Evolutionary conservation across 2,113 vertebrate species (phyloP), one percentile per base, ranked within the genome.

Genomic region (Phylloscopus whistleri): DNA sequence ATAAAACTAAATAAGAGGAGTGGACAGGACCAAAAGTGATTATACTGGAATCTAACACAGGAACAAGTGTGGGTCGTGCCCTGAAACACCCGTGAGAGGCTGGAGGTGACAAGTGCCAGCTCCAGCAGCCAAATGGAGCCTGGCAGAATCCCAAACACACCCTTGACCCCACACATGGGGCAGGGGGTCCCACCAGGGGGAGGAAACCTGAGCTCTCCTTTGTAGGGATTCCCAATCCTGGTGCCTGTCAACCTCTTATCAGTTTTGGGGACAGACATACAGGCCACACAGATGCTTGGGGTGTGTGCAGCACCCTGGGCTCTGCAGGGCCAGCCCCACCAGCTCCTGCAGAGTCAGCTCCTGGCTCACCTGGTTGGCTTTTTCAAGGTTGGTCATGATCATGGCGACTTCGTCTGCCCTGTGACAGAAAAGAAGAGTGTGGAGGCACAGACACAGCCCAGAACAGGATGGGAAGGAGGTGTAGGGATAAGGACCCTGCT

Each of bases 321-420:
- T 53, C 37, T 85, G 46, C 1, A 1, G 9, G 22, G 7, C 27
- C 28, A 76, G 33, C 11, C 62, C 59, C 14, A 5, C 5, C 37
- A 49, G 74, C n/a, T 30, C 28, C 48, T n/a, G 30, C 17, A 43
- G 39, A 49, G 9, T 24, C 73, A 62, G 11, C 37, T 78, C 77
- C 74, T 2, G 4, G 28, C 81, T 99, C 97, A 99, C 99, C 99
- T 99, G 99, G 97, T 99, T 99, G 78, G 99, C 99, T 97, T 99
- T 99, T 95, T 99, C 99, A 14, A 99, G 98, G 96, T 99, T 99
- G 2, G 98, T 98, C 98, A 99, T 98, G 97, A 99, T 98, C 98
- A 98, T 96, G 93, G 98, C 97, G 19, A 99, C 98, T 98, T 99
- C 99, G 41, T 99, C 99, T 64, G 98, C 98, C 98, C 99, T 99